Base-by-base conservation (phyloP, 2,113 vertebrate species). In the Psittacus erithacus region DNA sequence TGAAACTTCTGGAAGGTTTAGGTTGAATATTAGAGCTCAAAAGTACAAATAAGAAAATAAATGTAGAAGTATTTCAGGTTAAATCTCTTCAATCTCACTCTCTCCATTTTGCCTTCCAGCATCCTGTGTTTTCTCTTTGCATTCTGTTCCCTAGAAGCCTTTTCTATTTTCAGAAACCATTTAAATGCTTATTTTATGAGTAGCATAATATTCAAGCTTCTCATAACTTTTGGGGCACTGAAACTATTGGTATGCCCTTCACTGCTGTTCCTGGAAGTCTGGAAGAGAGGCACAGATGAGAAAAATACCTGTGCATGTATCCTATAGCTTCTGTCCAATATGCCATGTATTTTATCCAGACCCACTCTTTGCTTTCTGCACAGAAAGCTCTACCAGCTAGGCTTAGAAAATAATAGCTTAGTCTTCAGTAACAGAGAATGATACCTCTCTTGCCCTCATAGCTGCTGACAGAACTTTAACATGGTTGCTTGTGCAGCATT, bases 111-210 rank as follows among this genome's bases (percentile, higher is more conserved):
- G 50, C 83, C 10, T 96, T 92, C 81, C 43, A 93, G 77, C 60
- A 70, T 90, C n/a, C 39, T 77, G 11, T 92, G 82, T 95, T 92
- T 95, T 91, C 44, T 86, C 62, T 74, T 93, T 87, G 53, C 80
- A 91, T 85, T 96, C 82, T 82, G 53, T 92, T 89, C 47, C 73
- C 87, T 86, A 71, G 87, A 95, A 92, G 46, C 53, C 31, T 90
- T 87, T 93, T 86, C 41, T 90, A 33, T 68, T 96, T 86, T 88
- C 82, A 92, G 70, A 71, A 93, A 75, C 39, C 50, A n/a, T 81
- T 95, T 59, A 84, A 96, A 92, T 91, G 39, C 79, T 82, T 94
- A 15, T 90, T 95, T 96, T 78, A 68, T 96, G 59, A 63, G 27
- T 63, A 90, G 62, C 23, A 31, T 81, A 77, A 55, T 91, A 49